Base-by-base conservation (phyloP, 2,888 invertebrate species). In the Acanthosoma haemorrhoidale region DNA sequence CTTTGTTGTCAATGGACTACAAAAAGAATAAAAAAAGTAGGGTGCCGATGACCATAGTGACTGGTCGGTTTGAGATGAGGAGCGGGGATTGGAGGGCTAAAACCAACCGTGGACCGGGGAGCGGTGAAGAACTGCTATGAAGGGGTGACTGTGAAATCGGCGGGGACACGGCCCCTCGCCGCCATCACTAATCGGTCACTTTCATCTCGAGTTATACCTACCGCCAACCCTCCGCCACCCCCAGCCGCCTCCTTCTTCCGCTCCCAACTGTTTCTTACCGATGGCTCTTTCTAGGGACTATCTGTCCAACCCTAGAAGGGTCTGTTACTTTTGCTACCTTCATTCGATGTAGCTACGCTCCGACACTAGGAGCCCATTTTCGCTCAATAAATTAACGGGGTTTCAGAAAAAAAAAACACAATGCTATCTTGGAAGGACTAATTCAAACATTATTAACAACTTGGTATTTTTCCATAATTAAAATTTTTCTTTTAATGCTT, bases 131-230 rank as follows among this genome's bases (percentile, higher is more conserved):
- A 21, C 21, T 43, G 9, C 25, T 25, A 11, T 3, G 32, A 32
- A 32, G 32, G 43, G 15, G 43, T 43, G 18, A 11, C 41, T 43
- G 43, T 43, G 43, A 43, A 43, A 43, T 43, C 43, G 6, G n/a
- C 43, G 43, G 43, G 43, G 43, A 43, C 43, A 43, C 51, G 25
- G n/a, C 21, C n/a, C n/a, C n/a, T n/a, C n/a, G n/a, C n/a, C 51
- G 51, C 51, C 51, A 51, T 51, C 51, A 51, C 51, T 51, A 51
- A 51, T 51, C 51, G 51, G 51, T 51, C 51, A 51, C 51, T 51
- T 51, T 51, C 51, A 51, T 51, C 51, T 51, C 6, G 25, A 25
- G 21, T 51, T 51, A 1, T 25, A 13, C 4, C 25, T 6, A 25
- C 18, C 18, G 1, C 25, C 25, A 1, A n/a, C n/a, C 43, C 43